Base-by-base conservation (phyloP, 1,140 invertebrate species). In the Philotrypesis tridentata region DNA sequence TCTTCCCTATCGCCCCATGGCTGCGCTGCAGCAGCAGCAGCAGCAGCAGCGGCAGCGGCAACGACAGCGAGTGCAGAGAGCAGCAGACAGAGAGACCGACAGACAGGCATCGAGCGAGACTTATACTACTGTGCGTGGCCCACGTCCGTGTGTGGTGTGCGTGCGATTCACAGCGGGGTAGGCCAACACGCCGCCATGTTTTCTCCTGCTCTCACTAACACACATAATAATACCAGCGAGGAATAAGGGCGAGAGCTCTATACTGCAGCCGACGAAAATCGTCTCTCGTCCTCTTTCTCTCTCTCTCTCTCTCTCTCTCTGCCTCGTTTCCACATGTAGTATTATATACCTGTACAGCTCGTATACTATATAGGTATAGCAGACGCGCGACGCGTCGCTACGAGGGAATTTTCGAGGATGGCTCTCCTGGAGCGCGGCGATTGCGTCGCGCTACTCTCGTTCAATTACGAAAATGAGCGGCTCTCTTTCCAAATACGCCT, bases 1-100 rank as follows among this genome's bases (percentile, higher is more conserved):
- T 85, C 83, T 83, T 85, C 85, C 80, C 85, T 85, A 85, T 85
- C 83, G 82, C 80, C n/a, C 80, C 84, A 33, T n/a, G 8, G 55
- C 33, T 63, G 67, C 40, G 17, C 27, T 31, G 29, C 65, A 25
- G 27, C 25, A 17, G 25, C 14, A 31, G 12, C n/a, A 25, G 63
- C 29, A 17, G 29, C 65, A 25, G 27, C 25, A 17, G 25, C 14
- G 21, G 12, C n/a, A 25, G 63, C 29, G n/a, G n/a, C n/a, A n/a
- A n/a, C n/a, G n/a, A n/a, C n/a, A n/a, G n/a, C n/a, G n/a, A n/a
- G n/a, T n/a, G n/a, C 63, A 37, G 68, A 37, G 68, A 31, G 43
- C 43, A 25, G 48, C 23, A 23, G 71, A 60, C 23, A 73, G 23
- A 60, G 23, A 60, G 33, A 33, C n/a, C 6, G 60, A 76, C 23